Evolutionary conservation across 2,113 vertebrate genomes (phyloP), one percentile per base, ranked within the genome.

Genomic region (Microcebus tavaratra): DNA sequence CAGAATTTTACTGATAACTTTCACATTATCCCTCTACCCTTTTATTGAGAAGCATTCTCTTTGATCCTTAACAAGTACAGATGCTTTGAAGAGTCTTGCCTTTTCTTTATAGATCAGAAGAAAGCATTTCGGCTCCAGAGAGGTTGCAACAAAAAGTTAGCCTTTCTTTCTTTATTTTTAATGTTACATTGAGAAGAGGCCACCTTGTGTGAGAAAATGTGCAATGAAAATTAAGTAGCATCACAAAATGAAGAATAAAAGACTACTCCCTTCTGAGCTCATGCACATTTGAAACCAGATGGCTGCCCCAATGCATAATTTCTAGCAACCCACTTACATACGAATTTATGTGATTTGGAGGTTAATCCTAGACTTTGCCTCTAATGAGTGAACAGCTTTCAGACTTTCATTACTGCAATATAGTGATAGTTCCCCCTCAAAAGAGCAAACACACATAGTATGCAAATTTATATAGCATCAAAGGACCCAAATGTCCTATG

Each of bases 81-180:
- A 79, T 68, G 29, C 83, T 93, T 95, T 97, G 73, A 94, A 93
- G 55, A 31, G 36, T 90, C 85, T 95, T 86, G 13, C 25, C 50
- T 94, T 96, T 91, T 96, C 94, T 97, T 88, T 89, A 31, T 70
- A 95, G 79, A 97, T 97, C 82, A 98, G 79, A 96, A 17, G 42
- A 79, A 91, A 89, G 29, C 25, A 72, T 75, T 97, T 92, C 67
- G 79, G 45, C 50, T 65, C 45, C n/a, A 93, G 72, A 92, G 61
- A 87, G 17, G 36, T 61, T 82, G 29, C 65, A 75, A 53, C 67
- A 83, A 75, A 95, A 87, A 55, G n/a, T 89, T 75, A 68, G 29
- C 36, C 18, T 90, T 92, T 93, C 59, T 79, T 96, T 70, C 39
- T 84, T 45, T 87, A 29, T 72, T 96, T 65, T 90, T 80, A 92